Conservation (phyloP, 2,113 vertebrate genomes). For the Cygnus atratus region DNA sequence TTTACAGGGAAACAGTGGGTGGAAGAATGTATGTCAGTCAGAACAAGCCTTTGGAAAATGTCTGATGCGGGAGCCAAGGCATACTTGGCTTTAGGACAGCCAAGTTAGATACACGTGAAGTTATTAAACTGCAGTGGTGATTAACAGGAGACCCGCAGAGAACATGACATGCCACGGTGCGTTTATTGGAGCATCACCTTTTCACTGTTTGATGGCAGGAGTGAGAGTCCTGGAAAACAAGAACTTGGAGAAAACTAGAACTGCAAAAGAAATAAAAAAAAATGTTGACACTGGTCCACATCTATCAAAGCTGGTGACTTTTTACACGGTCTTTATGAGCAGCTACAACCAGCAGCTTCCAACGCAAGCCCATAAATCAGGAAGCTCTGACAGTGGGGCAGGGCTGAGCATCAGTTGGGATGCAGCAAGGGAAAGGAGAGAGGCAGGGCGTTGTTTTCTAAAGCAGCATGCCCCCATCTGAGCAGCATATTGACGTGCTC, state of each 20-base stretch:
- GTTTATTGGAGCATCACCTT: background rate
- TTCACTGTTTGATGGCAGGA: background rate
- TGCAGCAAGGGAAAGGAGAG: background rate
- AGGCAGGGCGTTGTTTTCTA: background rate
- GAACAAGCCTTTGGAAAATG: background rate
- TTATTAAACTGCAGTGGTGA: background rate
- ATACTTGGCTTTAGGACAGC: background rate
- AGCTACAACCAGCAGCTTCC: background rate
- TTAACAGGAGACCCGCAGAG: background rate
- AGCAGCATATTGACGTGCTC: background rate
- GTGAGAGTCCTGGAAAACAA: background rate
- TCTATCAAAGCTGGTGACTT: background rate
- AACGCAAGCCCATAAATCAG: background rate
- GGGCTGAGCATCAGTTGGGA: background rate
- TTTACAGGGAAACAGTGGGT: background rate
- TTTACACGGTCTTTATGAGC: background rate
- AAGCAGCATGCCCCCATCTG: background rate
- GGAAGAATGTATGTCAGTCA: background rate
- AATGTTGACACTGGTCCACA: background rate
- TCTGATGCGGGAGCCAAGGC: background rate
- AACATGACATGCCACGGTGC: accelerated
- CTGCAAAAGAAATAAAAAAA: background rate
- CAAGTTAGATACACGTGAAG: background rate
- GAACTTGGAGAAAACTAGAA: background rate
- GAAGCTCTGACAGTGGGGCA: background rate